phyloP scores from a whole-genome alignment of 2,113 vertebrate genomes.

The Crotophaga sulcirostris region DNA sequence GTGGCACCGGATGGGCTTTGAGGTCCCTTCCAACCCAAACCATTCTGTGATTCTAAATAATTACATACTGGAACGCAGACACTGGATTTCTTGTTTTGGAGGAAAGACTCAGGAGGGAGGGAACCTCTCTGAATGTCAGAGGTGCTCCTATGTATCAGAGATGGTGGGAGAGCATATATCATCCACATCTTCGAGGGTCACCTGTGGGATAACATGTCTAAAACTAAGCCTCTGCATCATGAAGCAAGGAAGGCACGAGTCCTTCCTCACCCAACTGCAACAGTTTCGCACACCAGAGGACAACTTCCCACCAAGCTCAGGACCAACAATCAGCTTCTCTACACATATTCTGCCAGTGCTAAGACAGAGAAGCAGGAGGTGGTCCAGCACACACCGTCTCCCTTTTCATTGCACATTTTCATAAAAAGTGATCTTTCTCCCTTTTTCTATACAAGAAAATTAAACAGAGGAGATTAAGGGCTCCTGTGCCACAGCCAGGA shows the following conservation, averaged over 20 bases:
- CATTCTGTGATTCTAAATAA: neutral
- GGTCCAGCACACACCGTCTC: rapidly evolving
- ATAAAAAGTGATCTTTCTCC: neutral
- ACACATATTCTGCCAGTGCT: rapidly evolving
- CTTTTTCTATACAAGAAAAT: neutral
- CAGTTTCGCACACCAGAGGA: neutral
- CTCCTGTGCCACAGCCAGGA: neutral
- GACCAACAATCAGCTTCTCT: neutral
- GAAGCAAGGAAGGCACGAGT: neutral
- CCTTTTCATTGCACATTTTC: rapidly evolving
- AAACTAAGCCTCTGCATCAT: neutral
- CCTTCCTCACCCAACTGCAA: neutral
- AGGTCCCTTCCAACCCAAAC: no score
- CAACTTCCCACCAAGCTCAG: neutral
- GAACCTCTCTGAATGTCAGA: neutral
- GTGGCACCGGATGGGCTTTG: no score
- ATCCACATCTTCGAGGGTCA: neutral
- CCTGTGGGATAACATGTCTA: neutral
- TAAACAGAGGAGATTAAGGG: neutral
- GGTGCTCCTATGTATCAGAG: neutral
- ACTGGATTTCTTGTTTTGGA: neutral
- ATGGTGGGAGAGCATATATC: rapidly evolving
- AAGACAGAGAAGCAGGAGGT: neutral
- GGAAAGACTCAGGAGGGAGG: neutral
- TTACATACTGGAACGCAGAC: neutral